Evolutionary conservation across 2,888 invertebrate genomes (phyloP), one percentile per base, ranked within the genome.

Genomic region (Sinopyrophorus schimmeli): DNA sequence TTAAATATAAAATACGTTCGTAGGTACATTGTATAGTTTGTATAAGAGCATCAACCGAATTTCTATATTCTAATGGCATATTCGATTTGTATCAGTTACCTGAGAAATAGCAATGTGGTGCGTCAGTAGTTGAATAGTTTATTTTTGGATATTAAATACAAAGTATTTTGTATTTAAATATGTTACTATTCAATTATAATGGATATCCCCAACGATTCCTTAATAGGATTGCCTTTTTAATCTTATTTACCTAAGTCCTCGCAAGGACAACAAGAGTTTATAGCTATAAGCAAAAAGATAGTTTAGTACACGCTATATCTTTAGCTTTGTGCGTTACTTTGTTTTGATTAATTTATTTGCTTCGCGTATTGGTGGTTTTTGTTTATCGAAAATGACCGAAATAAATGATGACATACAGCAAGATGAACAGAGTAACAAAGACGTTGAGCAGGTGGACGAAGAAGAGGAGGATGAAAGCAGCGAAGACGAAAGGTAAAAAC

Each of bases 211-310:
- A 28, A 43, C 38, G 21, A 43, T 50, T 30, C 39, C 40, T 30
- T 57, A 57, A 57, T 53, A 50, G 44, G 47, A 52, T 57, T 52
- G 47, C 47, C 48, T 49, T 49, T 27, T 43, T 15, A 54, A 57
- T 57, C 57, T 46, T 40, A 47, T 57, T 57, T 51, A 44, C 18
- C 11, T 49, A 56, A 56, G 49, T 54, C 53, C 26, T 37, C 11
- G 41, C 52, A 44, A 47, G 52, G 43, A 32, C 52, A 18, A 42
- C 39, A 27, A 18, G 6, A 26, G 47, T 27, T 43, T 47, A 43
- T 6, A 34, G 47, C 17, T 43, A 31, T 27, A 35, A 46, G 14
- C 34, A 28, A 47, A 47, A 50, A 48, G 42, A 38, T 52, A 47
- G 10, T 7, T 32, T 38, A 27, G 11, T 38, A 27, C 10, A n/a